A percentile compares a stretch with the other conserved stretches of the same genome.
These are phyloP conservation scores for Chionoecetes opilio DNA, from an alignment of 1,140 invertebrate genomes.

Conservation along the genomic window DNA sequence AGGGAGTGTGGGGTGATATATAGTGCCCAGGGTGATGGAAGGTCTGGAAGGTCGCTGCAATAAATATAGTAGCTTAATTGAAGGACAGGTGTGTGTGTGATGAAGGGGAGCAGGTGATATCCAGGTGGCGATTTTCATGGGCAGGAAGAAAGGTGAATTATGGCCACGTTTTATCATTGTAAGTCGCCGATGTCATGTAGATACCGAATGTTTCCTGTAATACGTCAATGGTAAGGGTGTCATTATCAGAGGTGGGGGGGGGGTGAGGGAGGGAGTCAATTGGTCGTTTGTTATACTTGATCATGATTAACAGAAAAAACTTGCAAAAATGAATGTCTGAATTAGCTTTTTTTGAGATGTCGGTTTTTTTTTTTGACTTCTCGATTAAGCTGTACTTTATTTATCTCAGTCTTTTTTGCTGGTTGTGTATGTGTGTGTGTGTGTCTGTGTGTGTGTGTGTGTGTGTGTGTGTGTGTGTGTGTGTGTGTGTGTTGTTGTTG, in stretches of 20 bases:
- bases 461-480: constrained; percentile 27
- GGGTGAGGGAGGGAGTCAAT: not conserved
- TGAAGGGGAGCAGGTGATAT: not conserved
- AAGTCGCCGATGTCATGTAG: not conserved
- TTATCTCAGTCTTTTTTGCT: not conserved
- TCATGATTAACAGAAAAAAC: not conserved
- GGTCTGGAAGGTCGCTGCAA: not conserved
- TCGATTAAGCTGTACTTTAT: no score
- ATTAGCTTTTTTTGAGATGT: not conserved
- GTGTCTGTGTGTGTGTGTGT: constrained; percentile 18
- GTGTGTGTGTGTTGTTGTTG: not conserved
- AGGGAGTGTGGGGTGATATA: not conserved
- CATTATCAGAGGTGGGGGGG: not conserved
- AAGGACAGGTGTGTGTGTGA: not conserved
- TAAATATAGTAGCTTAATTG: constrained; percentile 21
- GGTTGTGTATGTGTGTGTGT: not conserved
- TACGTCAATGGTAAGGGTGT: not conserved
- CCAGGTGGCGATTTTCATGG: not conserved
- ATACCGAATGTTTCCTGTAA: not conserved
- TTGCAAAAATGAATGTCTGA: not conserved
- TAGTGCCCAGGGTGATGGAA: not conserved
- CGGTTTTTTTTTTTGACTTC: not conserved
- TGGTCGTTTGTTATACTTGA: not conserved
- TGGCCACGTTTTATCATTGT: not conserved
- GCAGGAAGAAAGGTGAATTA: constrained; percentile 15